These are phyloP conservation scores for Alviniconcha strummeri DNA, from an alignment of 2,888 invertebrate species.

Conservation along the genomic window DNA sequence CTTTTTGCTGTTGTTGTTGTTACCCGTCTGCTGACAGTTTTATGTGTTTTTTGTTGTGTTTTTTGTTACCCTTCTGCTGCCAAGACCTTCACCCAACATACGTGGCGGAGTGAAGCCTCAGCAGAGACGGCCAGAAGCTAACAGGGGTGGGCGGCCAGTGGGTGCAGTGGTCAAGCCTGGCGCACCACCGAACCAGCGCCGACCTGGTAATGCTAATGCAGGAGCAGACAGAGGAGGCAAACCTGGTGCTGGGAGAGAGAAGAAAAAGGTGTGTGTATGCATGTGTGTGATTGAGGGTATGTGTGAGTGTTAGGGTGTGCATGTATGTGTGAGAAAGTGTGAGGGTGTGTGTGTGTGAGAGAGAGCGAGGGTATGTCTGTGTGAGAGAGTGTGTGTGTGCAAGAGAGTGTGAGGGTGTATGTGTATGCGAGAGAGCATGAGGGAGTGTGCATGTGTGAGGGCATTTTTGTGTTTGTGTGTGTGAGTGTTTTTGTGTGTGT, in stretches of 20 bases:
- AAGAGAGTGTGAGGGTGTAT: background rate
- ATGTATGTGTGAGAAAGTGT: background rate
- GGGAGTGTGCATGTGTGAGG: background rate
- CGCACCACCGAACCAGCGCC: constrained; percentile 1
- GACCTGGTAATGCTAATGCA: constrained; percentile 11
- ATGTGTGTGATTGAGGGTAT: background rate
- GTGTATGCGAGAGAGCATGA: background rate
- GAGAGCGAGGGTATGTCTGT: background rate
- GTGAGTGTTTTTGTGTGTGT: background rate
- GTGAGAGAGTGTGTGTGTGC: background rate
- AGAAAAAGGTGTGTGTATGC: constrained; percentile 41
- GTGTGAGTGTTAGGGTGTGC: background rate
- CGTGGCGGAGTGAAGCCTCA: constrained; percentile 51
- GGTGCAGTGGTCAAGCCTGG: constrained; percentile 34
- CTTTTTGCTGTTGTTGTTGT: too few species aligned
- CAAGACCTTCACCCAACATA: constrained; percentile 67
- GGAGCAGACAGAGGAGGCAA: constrained; percentile 33
- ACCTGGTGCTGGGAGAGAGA: constrained; percentile 42
- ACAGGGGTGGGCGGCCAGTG: constrained; percentile 43
- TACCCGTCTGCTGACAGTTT: too few species aligned
- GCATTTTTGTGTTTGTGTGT: background rate
- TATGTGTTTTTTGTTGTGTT: background rate
- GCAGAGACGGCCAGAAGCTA: constrained; percentile 51
- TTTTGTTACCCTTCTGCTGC: constrained; percentile 5
- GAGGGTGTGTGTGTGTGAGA: background rate